Base-by-base conservation (phyloP, 1,140 invertebrate species). In the Nymphalis io region DNA sequence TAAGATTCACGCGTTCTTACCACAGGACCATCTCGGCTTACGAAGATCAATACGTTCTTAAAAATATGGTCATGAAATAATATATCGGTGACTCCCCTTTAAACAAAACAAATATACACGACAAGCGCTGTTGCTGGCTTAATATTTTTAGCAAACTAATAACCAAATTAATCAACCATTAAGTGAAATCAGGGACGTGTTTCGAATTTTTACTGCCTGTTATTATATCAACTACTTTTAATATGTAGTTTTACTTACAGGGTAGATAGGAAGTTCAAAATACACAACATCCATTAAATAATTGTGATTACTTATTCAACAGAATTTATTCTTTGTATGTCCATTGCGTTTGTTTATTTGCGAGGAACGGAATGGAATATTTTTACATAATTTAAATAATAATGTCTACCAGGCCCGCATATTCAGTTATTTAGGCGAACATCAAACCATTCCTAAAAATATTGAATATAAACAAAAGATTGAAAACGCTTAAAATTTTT, bases 61-160 rank as follows among this genome's bases (percentile, higher is more conserved):
- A n/a, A n/a, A n/a, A n/a, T n/a, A n/a, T n/a, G n/a, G 27, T 57
- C 16, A 53, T 53, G 66, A 68, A 53, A 51, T 63, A 51, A 53
- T 60, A 38, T 48, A 67, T 60, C 18, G 46, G 66, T 61, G 46
- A 68, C 27, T 68, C 66, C 59, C 66, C 66, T 60, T 60, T 18
- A 18, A 46, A 44, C 12, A 5, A 42, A 46, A 51, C 1, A 20
- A 51, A 21, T 51, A 21, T 18, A 10, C 16, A 21, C 6, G 11
- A 20, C 16, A 21, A 12, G 40, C 15, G 23, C 10, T 46, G 15
- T 46, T n/a, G 4, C 42, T 46, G 15, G 4, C 15, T 0, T 3
- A 33, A 33, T 3, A 5, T 8, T 8, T 33, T 0, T 33, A n/a
- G n/a, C 3, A 3, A 33, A 33, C 6, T 33, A 8, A 33, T 33